phyloP scores from a whole-genome alignment of 2,113 vertebrate species.

The Callorhinus ursinus region DNA sequence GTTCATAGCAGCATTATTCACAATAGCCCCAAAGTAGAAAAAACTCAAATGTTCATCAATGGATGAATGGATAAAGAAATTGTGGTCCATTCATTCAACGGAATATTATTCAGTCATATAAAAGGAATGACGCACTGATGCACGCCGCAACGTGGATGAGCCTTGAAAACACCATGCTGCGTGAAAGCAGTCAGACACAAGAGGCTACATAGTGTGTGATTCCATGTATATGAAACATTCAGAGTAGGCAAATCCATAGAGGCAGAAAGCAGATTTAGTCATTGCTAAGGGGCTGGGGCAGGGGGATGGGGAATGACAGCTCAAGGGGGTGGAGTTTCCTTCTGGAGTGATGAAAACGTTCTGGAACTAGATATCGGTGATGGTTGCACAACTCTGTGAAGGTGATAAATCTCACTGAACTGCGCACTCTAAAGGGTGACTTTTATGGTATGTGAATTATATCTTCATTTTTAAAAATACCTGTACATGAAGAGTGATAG shows the following conservation, averaged over 20 bases:
- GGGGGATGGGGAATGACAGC: neutral
- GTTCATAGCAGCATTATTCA: neutral
- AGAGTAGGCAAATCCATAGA: neutral
- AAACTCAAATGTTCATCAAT: neutral
- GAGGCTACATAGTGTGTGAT: neutral
- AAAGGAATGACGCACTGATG: neutral
- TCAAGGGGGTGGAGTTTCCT: neutral
- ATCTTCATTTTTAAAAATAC: neutral
- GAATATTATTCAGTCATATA: neutral
- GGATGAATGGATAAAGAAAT: neutral
- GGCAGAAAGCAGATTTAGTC: neutral
- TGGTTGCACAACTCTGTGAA: neutral
- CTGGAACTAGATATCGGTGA: neutral
- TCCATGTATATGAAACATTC: neutral
- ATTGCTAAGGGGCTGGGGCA: neutral
- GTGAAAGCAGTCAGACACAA: neutral
- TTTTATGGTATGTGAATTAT: neutral
- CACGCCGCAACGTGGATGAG: fast-evolving
- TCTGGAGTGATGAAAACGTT: neutral
- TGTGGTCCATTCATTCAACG: neutral
- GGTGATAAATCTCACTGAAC: neutral
- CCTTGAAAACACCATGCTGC: neutral
- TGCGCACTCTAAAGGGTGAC: neutral
- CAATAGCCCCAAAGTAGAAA: neutral
- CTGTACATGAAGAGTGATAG: neutral